A percentile compares a stretch with the other conserved stretches of the same genome.
phyloP scores from a whole-genome alignment of 1,140 invertebrate genomes.

The Penaeus japonicus region DNA sequence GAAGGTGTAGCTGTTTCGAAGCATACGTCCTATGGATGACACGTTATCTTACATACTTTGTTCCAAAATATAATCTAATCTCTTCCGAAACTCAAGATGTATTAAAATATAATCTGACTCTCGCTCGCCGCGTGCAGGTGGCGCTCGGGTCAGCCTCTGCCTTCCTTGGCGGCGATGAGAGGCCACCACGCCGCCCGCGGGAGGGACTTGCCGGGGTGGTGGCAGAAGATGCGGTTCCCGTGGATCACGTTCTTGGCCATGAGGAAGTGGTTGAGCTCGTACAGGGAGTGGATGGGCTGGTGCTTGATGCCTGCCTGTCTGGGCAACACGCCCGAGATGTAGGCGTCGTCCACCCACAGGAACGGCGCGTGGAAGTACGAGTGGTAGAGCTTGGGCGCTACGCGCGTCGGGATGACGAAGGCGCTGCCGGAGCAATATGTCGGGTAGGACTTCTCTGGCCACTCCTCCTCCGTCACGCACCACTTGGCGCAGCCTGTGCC shows the following conservation, averaged over 20 bases:
- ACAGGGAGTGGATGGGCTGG: neutral
- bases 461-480: conserved; percentile 61
- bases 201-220: neutral
- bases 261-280: conserved; percentile 27
- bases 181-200: conserved; percentile 6
- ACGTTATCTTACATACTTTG: too few relatives aligned
- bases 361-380: conserved; percentile 61
- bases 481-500: conserved; percentile 58
- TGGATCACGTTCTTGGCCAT: neutral
- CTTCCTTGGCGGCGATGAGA: neutral
- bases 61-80: too few relatives aligned
- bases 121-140: too few relatives aligned
- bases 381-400: conserved; percentile 57
- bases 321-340: conserved; percentile 65
- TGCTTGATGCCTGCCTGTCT: conserved; percentile 56
- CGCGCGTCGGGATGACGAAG: conserved; percentile 57
- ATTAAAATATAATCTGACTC: too few relatives aligned
- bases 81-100: too few relatives aligned
- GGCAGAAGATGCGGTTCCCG: conserved; percentile 34
- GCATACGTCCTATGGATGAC: too few relatives aligned
- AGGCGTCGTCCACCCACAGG: conserved; percentile 67
- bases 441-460: conserved; percentile 59
- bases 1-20: too few relatives aligned
- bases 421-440: conserved; percentile 61
- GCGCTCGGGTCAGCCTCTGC: too few relatives aligned